These are phyloP conservation scores for Parauchenoglanis ngamensis DNA, from an alignment of 2,797 vertebrate species.

Conservation along the genomic window DNA sequence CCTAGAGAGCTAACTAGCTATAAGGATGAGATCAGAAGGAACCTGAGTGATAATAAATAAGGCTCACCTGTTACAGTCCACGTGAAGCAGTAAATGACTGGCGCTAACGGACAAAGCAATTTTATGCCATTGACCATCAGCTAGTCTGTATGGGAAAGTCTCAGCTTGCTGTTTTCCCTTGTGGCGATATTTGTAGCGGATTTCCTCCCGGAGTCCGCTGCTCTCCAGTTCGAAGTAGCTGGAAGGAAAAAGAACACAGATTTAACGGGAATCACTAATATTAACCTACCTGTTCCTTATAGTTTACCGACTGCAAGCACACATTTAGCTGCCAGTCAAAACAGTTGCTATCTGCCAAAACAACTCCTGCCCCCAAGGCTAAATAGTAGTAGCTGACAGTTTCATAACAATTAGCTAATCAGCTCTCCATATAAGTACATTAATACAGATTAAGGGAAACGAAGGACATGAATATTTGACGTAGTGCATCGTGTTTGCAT, in stretches of 20 bases:
- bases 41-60: neutral
- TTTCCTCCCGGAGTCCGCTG: constrained; percentile 84
- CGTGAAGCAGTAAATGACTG: constrained; percentile 80
- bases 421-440: neutral
- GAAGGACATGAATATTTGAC: no score
- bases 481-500: no score
- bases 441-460: neutral
- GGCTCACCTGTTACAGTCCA: constrained; percentile 86
- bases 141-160: constrained; percentile 85
- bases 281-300: neutral
- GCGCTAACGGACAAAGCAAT: constrained; percentile 83
- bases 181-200: constrained; percentile 79
- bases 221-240: constrained; percentile 84
- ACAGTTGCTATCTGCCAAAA: neutral
- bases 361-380: neutral
- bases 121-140: constrained; percentile 85
- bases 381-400: neutral
- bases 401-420: neutral
- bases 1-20: neutral
- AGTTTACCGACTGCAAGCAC: neutral
- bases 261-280: neutral
- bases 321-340: neutral
- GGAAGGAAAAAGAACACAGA: neutral
- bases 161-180: constrained; percentile 78
- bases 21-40: neutral